phyloP scores from a whole-genome alignment of 1,140 invertebrate species.

The Himalopsyche phryganea region DNA sequence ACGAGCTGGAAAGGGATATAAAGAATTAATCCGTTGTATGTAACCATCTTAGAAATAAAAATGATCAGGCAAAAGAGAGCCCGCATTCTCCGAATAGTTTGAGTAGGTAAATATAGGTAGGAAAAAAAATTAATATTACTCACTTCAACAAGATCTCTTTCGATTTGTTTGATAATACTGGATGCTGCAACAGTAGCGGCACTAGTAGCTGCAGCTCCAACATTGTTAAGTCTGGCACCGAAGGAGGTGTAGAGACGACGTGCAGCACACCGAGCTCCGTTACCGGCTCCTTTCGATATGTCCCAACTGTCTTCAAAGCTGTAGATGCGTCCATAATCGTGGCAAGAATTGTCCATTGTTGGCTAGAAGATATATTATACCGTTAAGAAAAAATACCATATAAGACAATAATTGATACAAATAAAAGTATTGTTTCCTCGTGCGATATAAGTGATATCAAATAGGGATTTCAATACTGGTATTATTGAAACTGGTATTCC shows the following conservation, averaged over 20 bases:
- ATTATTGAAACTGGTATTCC: no score
- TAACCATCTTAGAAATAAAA: no score
- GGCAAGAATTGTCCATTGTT: slow-evolving; percentile 28
- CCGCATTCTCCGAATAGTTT: no score
- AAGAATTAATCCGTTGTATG: no score
- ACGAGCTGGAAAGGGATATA: no score
- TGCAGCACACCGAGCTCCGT: slow-evolving; percentile 7
- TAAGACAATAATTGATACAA: no score
- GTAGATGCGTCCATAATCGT: slow-evolving; percentile 30
- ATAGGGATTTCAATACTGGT: no score
- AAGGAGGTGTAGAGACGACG: slow-evolving; percentile 25
- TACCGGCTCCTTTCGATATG: not conserved
- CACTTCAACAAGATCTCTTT: slow-evolving; percentile 13
- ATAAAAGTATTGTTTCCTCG: no score
- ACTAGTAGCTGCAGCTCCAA: slow-evolving; percentile 31
- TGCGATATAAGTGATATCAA: no score
- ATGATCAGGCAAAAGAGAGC: no score
- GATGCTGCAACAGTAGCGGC: slow-evolving; percentile 18
- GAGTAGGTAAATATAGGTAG: no score
- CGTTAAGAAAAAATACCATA: no score
- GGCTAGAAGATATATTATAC: slow-evolving; percentile 10
- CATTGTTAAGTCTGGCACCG: slow-evolving; percentile 28
- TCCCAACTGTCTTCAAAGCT: slow-evolving; percentile 26
- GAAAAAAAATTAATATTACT: slow-evolving; percentile 8
- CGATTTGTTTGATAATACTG: slow-evolving; percentile 15